phyloP scores from a whole-genome alignment of 2,113 vertebrate species.

The Ictidomys tridecemlineatus region DNA sequence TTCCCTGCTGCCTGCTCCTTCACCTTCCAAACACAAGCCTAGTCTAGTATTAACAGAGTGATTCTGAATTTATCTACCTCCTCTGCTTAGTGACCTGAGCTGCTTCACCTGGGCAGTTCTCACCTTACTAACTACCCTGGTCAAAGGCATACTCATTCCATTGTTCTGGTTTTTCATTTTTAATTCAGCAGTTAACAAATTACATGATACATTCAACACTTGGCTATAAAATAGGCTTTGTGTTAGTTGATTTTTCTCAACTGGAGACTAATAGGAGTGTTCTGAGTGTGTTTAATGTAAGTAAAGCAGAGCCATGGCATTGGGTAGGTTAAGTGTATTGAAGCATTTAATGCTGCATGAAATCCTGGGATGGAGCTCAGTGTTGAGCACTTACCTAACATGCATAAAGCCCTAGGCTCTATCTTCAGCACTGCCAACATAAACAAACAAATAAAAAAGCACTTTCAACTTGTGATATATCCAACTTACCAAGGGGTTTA shows the following conservation, averaged over 20 bases:
- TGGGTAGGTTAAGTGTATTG: background rate
- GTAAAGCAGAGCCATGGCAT: too few relatives aligned
- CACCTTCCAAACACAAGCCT: background rate
- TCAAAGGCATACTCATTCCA: too few relatives aligned
- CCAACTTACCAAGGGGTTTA: background rate
- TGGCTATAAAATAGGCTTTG: background rate
- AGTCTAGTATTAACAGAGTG: background rate
- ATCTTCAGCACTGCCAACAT: background rate
- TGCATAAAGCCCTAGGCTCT: background rate
- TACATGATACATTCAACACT: too few relatives aligned
- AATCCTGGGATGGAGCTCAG: too few relatives aligned
- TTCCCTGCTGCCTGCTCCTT: background rate
- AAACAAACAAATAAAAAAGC: too few relatives aligned
- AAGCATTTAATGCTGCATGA: too few relatives aligned
- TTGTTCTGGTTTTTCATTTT: background rate
- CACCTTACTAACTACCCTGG: too few relatives aligned
- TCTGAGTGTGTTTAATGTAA: background rate
- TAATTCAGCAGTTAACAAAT: background rate
- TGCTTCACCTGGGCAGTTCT: too few relatives aligned
- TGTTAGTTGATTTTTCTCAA: background rate
- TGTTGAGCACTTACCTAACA: background rate
- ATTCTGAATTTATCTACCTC: background rate
- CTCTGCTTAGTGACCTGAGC: background rate
- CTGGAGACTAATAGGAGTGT: too few relatives aligned
- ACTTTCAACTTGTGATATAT: too few relatives aligned